A percentile compares a stretch with the other conserved stretches of the same genome.
phyloP scores from a whole-genome alignment of 1,140 invertebrate genomes.

The Drosophila auraria region DNA sequence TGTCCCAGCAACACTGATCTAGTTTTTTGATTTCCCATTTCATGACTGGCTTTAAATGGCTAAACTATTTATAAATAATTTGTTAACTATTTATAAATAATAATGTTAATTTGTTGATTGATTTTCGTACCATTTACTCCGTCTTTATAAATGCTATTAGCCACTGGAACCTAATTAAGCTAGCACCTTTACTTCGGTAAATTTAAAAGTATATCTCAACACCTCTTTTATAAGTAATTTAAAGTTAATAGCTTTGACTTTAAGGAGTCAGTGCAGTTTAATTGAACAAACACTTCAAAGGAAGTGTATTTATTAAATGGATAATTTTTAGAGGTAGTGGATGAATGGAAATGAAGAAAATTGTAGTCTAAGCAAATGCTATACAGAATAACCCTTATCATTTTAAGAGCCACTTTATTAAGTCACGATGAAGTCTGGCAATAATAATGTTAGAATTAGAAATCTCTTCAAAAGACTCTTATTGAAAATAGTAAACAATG shows the following conservation, averaged over 20 bases:
- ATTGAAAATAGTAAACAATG: no score
- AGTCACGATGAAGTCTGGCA: not conserved
- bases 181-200: slow-evolving; percentile 3
- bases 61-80: not conserved
- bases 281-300: not conserved
- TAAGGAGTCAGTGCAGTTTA: not conserved
- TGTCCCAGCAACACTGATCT: slow-evolving; percentile 6
- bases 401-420: not conserved
- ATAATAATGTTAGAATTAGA: no score
- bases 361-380: not conserved
- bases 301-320: not conserved
- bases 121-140: not conserved
- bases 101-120: not conserved
- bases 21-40: slow-evolving; percentile 12
- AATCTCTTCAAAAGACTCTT: no score
- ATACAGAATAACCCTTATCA: not conserved
- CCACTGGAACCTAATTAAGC: not conserved
- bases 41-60: not conserved
- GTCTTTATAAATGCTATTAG: not conserved
- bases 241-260: not conserved
- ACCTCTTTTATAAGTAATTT: not conserved
- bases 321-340: not conserved
- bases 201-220: slow-evolving; percentile 1
- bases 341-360: not conserved
- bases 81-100: not conserved